Evolutionary conservation across 1,140 invertebrate genomes (phyloP).

Genomic region (Calosoma granatense): DNA sequence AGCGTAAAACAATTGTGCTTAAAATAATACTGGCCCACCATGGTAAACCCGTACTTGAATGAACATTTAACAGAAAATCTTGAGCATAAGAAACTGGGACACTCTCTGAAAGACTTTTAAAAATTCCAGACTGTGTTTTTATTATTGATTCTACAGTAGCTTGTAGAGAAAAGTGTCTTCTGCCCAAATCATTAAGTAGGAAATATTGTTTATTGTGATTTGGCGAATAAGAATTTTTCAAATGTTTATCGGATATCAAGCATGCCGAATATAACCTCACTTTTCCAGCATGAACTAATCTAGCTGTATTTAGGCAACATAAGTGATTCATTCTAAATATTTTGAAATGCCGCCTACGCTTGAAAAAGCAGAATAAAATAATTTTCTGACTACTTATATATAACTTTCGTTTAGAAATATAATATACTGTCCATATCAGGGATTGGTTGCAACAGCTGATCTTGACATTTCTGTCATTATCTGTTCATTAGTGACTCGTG

Average conservation of each 20-base stretch:
- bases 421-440: neutral
- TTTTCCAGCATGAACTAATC: neutral
- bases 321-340: neutral
- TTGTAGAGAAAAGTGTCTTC: conserved; percentile 34
- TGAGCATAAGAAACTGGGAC: conserved; percentile 52
- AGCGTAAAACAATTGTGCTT: conserved; percentile 55
- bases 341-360: no score
- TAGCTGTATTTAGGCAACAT: neutral
- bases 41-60: conserved; percentile 59
- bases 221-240: conserved; percentile 1
- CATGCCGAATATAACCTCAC: neutral
- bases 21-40: conserved; percentile 75
- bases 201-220: neutral
- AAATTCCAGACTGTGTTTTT: conserved; percentile 40
- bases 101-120: conserved; percentile 51
- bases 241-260: no score
- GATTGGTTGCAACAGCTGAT: conserved; percentile 4
- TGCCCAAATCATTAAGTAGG: no score
- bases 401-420: neutral
- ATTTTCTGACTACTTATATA: neutral
- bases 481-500: neutral
- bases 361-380: neutral
- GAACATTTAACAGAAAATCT: conserved; percentile 51
- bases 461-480: neutral
- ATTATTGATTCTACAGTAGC: conserved; percentile 36